Conservation (phyloP, 2,888 invertebrate species). For the Sepiola atlantica region DNA sequence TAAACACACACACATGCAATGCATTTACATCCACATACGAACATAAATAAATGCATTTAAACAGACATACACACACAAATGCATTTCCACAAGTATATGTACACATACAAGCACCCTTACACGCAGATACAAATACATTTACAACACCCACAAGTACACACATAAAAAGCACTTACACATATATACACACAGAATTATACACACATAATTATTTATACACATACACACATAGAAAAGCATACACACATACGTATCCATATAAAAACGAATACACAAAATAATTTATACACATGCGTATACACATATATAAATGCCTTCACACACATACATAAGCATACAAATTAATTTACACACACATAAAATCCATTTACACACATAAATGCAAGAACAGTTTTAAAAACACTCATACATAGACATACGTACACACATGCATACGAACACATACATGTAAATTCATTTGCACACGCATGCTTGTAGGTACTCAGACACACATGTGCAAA, state of each 20-base stretch:
- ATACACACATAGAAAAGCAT: neutral
- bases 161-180: neutral
- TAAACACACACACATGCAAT: neutral
- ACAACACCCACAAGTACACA: neutral
- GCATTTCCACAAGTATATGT: neutral
- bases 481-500: no score
- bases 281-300: neutral
- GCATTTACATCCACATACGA: neutral
- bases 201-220: neutral
- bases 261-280: neutral
- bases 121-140: neutral
- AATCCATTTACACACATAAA: neutral
- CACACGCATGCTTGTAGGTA: no score
- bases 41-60: neutral
- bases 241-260: neutral
- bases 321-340: no score
- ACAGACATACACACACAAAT: neutral
- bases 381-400: neutral
- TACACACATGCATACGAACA: no score
- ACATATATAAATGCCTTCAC: neutral
- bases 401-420: neutral
- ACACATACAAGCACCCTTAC: no score
- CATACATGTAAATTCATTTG: no score
- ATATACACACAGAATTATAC: neutral
- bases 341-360: no score